Conservation (phyloP, 2,797 vertebrate species). For the Xiphorhynchus erythropygius region DNA sequence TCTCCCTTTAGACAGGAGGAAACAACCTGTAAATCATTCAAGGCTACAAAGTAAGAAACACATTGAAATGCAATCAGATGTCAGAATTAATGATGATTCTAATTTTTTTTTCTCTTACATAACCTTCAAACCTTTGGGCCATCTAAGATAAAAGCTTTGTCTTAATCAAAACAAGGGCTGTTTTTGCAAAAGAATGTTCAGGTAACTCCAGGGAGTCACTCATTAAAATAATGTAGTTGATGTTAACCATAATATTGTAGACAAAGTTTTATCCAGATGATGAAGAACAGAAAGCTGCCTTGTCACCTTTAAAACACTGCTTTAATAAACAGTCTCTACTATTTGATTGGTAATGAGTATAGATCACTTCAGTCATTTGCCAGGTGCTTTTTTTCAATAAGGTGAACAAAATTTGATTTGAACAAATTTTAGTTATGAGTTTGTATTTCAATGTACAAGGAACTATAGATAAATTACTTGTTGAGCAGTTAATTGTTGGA, state of each 20-base stretch:
- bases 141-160: background rate
- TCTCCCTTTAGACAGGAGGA: constrained; percentile 38
- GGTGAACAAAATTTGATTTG: background rate
- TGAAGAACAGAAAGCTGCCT: background rate
- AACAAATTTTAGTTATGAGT: background rate
- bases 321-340: background rate
- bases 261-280: background rate
- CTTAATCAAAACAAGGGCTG: constrained; percentile 20
- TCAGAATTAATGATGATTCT: constrained; percentile 51
- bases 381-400: background rate
- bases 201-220: background rate
- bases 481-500: background rate
- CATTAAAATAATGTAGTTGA: background rate
- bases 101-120: constrained; percentile 35
- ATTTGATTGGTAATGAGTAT: background rate
- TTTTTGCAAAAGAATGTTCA: background rate
- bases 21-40: constrained; percentile 61
- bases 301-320: background rate
- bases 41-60: constrained; percentile 42
- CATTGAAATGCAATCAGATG: constrained; percentile 56
- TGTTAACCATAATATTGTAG: background rate
- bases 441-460: background rate
- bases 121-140: constrained; percentile 1
- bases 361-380: background rate
- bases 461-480: background rate